Evolutionary conservation across 2,888 invertebrate species (phyloP).

Genomic region (Dendrolimus pini): DNA sequence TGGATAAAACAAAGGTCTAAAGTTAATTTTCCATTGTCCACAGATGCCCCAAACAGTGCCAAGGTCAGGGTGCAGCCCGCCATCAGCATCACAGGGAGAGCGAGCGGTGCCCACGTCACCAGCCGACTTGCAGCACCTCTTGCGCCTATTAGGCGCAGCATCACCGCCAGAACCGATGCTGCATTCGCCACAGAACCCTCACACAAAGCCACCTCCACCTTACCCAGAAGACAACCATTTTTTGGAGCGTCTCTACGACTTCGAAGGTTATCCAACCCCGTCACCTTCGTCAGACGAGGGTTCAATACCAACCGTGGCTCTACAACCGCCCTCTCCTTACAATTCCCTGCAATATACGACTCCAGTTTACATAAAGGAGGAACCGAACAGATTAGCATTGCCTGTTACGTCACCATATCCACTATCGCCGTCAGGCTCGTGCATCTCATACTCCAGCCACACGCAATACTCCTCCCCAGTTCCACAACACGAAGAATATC

Average conservation of each 20-base stretch:
- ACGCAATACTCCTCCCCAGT: constrained; percentile 72
- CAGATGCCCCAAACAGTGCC: constrained; percentile 92
- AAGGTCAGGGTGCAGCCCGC: constrained; percentile 84
- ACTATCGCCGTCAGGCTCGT: constrained; percentile 76
- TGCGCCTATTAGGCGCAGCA: constrained; percentile 66
- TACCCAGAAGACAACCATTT: constrained; percentile 59
- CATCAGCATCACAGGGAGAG: constrained; percentile 84
- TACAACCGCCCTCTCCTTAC: constrained; percentile 76
- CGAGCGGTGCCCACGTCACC: constrained; percentile 76
- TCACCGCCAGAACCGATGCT: constrained; percentile 69
- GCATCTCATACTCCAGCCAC: constrained; percentile 74
- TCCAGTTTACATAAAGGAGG: constrained; percentile 68
- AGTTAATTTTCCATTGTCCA: constrained; percentile 31
- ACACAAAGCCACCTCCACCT: constrained; percentile 63
- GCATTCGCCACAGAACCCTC: constrained; percentile 61
- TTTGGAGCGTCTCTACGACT: constrained; percentile 68
- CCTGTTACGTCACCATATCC: constrained; percentile 71
- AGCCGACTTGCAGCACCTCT: constrained; percentile 63
- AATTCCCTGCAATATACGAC: constrained; percentile 59
- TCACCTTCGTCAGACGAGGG: constrained; percentile 75
- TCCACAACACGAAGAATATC: constrained; percentile 77
- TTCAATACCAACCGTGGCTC: constrained; percentile 72
- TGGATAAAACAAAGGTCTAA: constrained; percentile 7
- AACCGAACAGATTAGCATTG: constrained; percentile 68
- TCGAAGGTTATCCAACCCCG: constrained; percentile 65